Conservation (phyloP, 2,113 vertebrate genomes). For the Paramormyrops kingsleyae region DNA sequence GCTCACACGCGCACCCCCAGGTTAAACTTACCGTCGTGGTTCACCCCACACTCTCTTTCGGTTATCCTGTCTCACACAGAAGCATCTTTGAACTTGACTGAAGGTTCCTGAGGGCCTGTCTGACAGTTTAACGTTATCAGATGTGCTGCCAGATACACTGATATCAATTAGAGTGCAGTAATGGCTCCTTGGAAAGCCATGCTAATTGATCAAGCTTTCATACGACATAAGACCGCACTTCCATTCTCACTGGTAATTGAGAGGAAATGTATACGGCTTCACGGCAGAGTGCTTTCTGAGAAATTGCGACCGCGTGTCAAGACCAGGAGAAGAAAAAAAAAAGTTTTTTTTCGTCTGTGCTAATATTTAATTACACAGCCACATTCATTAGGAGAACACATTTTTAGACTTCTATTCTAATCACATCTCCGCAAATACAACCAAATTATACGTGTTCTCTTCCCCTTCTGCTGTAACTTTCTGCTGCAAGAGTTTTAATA, state of each 20-base stretch:
- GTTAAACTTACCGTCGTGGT: neutral
- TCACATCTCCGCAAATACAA: neutral
- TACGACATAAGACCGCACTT: neutral
- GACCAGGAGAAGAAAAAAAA: neutral
- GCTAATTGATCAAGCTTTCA: constrained; percentile 10
- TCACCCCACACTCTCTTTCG: neutral
- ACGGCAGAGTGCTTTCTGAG: constrained; percentile 10
- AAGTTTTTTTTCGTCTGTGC: neutral
- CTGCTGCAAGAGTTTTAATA: neutral
- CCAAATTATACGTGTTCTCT: neutral
- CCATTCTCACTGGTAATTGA: neutral
- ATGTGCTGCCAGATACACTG: neutral
- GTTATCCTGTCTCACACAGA: neutral
- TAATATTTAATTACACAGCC: constrained; percentile 21
- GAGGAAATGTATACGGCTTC: constrained; percentile 1
- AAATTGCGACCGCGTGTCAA: neutral
- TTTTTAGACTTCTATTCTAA: constrained; percentile 13
- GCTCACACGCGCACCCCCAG: neutral
- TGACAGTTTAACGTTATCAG: neutral
- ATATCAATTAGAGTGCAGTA: neutral
- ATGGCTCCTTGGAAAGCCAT: constrained; percentile 1
- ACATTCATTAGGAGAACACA: constrained; percentile 9
- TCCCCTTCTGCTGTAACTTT: neutral
- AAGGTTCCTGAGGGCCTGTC: neutral
- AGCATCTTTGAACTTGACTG: neutral